Conservation (phyloP, 2,888 invertebrate species). For the Linnaemya vulpina region DNA sequence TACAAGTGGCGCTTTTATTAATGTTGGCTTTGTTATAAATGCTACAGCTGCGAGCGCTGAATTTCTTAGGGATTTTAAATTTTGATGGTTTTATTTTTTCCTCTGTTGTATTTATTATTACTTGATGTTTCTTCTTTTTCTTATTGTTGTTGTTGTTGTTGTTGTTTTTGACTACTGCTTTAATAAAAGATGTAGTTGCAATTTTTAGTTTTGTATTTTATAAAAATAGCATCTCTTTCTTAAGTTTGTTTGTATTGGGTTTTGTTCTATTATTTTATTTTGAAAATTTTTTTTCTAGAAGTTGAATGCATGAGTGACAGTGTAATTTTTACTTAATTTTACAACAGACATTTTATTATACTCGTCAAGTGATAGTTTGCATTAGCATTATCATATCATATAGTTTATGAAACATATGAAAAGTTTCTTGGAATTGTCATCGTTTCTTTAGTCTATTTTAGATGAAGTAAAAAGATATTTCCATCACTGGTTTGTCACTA, state of each 20-base stretch:
- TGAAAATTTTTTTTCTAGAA: background rate
- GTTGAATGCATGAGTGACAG: background rate
- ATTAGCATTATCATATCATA: background rate
- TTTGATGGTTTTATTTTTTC: constrained; percentile 10
- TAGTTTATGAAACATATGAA: background rate
- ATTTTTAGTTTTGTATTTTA: background rate
- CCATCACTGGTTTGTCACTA: no score
- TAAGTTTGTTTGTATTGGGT: background rate
- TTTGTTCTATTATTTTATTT: background rate
- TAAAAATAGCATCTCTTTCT: background rate
- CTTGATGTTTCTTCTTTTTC: background rate
- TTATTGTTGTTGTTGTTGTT: background rate
- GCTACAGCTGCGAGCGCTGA: constrained; percentile 17
- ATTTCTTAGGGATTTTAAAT: constrained; percentile 33
- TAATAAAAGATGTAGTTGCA: background rate
- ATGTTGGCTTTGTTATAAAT: constrained; percentile 36
- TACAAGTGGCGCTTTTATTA: constrained; percentile 46
- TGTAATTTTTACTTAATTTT: background rate
- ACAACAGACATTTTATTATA: background rate
- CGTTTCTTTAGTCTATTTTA: background rate
- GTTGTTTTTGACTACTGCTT: background rate
- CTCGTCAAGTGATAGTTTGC: background rate
- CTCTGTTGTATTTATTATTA: constrained; percentile 13
- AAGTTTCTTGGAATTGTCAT: background rate
- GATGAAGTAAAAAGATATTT: no score